Evolutionary conservation across 2,888 invertebrate genomes (phyloP), one percentile per base, ranked within the genome.

Genomic region (Pristionchus fissidentatus): DNA sequence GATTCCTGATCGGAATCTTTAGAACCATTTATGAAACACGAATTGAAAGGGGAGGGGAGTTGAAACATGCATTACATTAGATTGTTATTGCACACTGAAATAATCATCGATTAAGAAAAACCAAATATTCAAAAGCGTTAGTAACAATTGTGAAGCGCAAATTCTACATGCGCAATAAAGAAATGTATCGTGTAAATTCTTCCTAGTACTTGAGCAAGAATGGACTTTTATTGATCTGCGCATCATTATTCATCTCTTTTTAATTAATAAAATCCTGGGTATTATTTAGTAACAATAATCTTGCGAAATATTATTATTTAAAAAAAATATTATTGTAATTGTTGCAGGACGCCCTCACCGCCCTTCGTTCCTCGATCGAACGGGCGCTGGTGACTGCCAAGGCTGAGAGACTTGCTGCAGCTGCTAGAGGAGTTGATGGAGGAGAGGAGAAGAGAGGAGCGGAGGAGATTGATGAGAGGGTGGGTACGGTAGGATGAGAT

Each of bases 381-480:
- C 38, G 77, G 1, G 86, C 86, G 8, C 84, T 86, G 19, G 84
- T 85, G 32, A 35, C 62, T 8, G 83, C 84, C 7, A 84, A 79
- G 75, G 62, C 83, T 0, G 80, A 84, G 38, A 79, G 83, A 38
- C 81, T 85, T 7, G 41, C 84, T 1, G 78, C 77, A 10, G 84
- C 84, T 0, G 66, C 80, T 3, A 49, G 84, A 3, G 84, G 83
- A 3, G 41, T 43, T 3, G 84, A 84, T 46, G 32, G 32, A 13
- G 60, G 19, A 13, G 86, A 86, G 13, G 83, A 85, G 62, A 75
- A 35, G 32, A n/a, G n/a, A n/a, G n/a, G n/a, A n/a, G 84, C 85
- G 19, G 87, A 87, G 55, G 85, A 85, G 29, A 84, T 86, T 32
- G 87, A 87, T 70, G 85, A 86, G 32, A 83, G 86, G 66, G 85